Evolutionary conservation across 1,140 invertebrate genomes (phyloP).

Genomic region (Atta texana): DNA sequence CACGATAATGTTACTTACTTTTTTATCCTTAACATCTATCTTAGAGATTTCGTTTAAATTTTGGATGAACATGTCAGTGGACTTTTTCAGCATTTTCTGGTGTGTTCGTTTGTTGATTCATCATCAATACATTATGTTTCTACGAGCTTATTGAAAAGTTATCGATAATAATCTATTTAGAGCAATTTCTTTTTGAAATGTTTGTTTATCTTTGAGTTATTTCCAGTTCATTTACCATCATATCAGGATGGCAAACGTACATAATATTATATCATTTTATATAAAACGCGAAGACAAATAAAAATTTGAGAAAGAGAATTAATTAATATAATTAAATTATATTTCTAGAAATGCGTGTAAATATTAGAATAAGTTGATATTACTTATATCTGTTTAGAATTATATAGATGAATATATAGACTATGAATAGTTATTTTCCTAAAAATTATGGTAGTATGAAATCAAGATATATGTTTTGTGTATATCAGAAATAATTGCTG

Average conservation of each 20-base stretch:
- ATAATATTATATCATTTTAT: not conserved
- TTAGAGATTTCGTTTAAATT: conserved; percentile 61
- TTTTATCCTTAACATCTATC: not conserved
- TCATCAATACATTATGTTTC: conserved; percentile 6
- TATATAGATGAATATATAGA: too few species aligned
- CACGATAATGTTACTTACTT: conserved; percentile 1
- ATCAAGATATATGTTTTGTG: not conserved
- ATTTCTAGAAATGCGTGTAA: too few species aligned
- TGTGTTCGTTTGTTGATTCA: not conserved
- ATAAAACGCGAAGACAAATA: not conserved
- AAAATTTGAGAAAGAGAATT: not conserved
- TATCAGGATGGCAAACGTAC: not conserved
- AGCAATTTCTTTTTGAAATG: conserved; percentile 13
- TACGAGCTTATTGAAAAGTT: conserved; percentile 29
- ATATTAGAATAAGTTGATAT: too few species aligned
- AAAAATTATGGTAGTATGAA: not conserved
- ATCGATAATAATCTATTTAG: conserved; percentile 50
- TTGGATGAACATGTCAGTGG: conserved; percentile 12
- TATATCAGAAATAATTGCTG: not conserved
- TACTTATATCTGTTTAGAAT: too few species aligned
- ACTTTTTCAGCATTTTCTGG: conserved; percentile 32
- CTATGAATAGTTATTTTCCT: too few species aligned
- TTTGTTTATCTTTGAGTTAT: not conserved
- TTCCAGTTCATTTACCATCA: not conserved
- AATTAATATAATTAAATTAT: not conserved